Evolutionary conservation across 2,113 vertebrate species (phyloP).

Genomic region (Pipa parva): DNA sequence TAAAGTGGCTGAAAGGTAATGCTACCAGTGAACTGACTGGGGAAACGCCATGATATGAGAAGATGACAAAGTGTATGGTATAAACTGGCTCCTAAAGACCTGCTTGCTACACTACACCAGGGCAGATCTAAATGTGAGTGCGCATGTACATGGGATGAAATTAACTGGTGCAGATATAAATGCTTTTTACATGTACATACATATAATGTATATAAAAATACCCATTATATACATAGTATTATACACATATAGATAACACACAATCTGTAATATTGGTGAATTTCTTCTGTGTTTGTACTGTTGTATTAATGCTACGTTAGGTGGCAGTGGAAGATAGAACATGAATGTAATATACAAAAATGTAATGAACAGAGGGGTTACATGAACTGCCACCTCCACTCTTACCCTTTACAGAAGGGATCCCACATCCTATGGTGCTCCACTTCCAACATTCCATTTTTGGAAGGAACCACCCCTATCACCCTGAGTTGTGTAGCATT

Average conservation of each 20-base stretch:
- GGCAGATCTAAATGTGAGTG: background rate
- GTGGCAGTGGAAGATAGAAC: background rate
- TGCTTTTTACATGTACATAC: background rate
- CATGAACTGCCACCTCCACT: background rate
- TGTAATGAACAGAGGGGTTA: background rate
- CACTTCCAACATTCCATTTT: background rate
- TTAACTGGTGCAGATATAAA: background rate
- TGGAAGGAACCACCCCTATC: background rate
- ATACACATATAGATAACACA: conserved; percentile 2
- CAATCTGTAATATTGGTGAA: conserved; percentile 1
- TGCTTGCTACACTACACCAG: background rate
- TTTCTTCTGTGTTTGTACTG: background rate
- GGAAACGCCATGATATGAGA: background rate
- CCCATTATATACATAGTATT: conserved; percentile 1
- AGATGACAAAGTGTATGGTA: background rate
- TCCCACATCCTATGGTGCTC: background rate
- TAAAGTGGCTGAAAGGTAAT: too few species aligned
- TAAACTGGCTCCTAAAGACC: background rate
- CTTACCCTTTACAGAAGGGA: background rate
- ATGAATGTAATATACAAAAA: background rate
- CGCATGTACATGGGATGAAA: background rate
- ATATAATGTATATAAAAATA: background rate
- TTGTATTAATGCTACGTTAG: background rate
- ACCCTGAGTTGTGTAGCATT: conserved; percentile 30
- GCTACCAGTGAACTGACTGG: too few species aligned